These are phyloP conservation scores for Chironomus riparius DNA, from an alignment of 2,888 invertebrate genomes.

Conservation along the genomic window DNA sequence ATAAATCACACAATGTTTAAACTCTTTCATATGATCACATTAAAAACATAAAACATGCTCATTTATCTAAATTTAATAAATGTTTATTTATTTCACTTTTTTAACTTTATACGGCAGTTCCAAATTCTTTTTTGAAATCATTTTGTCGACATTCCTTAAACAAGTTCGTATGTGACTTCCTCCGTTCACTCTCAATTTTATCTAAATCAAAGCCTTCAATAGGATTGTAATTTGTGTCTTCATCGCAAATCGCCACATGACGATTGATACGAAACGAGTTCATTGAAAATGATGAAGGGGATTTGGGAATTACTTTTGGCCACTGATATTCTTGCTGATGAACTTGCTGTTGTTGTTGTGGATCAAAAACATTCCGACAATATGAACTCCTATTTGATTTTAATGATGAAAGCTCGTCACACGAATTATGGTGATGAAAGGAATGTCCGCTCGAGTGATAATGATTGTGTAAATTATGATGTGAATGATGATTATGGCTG, in stretches of 20 bases:
- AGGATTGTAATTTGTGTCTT: neutral
- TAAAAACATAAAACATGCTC: neutral
- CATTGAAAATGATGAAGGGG: slow-evolving; percentile 11
- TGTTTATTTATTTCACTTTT: neutral
- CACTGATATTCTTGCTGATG: slow-evolving; percentile 15
- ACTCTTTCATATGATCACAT: neutral
- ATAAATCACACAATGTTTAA: too few species aligned
- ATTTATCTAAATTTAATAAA: too few species aligned
- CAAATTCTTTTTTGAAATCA: neutral
- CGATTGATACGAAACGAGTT: slow-evolving; percentile 8
- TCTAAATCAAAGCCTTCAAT: slow-evolving; percentile 37
- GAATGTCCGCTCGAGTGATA: neutral
- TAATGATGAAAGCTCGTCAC: slow-evolving; percentile 5
- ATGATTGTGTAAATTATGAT: neutral
- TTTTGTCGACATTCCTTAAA: slow-evolving; percentile 31
- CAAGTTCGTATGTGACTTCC: slow-evolving; percentile 41
- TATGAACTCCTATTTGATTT: neutral
- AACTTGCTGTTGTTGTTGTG: neutral
- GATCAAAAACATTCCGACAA: neutral
- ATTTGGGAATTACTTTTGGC: slow-evolving; percentile 23
- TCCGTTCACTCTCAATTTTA: slow-evolving; percentile 40
- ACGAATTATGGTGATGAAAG: slow-evolving; percentile 11
- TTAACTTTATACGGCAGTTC: slow-evolving; percentile 16
- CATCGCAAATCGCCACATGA: neutral
- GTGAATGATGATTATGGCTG: neutral